Evolutionary conservation across 1,140 invertebrate genomes (phyloP).

Genomic region (Heterodera carotae): DNA sequence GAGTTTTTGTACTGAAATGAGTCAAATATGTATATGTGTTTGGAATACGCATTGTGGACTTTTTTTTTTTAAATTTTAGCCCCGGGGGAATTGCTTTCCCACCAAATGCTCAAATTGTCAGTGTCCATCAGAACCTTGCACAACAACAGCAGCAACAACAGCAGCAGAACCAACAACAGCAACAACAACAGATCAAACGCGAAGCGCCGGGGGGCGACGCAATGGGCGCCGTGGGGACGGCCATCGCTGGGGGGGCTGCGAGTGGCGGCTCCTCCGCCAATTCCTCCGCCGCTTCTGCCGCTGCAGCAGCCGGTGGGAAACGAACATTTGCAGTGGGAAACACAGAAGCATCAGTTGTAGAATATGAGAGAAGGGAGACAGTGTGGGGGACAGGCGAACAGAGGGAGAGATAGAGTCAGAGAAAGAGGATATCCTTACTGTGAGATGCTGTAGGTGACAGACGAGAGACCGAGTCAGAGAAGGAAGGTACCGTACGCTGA

Average conservation of each 20-base stretch:
- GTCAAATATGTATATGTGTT: too few species aligned
- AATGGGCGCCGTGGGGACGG: conserved; percentile 5
- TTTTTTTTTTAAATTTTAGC: conserved; percentile 13
- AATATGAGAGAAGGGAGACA: neutral
- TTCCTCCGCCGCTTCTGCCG: conserved; percentile 18
- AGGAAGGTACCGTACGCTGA: neutral
- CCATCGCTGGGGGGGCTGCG: neutral
- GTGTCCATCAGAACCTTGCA: conserved; percentile 21
- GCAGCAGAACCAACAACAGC: neutral
- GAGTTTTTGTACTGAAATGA: too few species aligned
- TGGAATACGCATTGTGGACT: too few species aligned
- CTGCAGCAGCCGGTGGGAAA: conserved; percentile 24
- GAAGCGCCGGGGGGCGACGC: neutral
- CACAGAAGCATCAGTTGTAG: neutral
- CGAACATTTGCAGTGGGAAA: neutral
- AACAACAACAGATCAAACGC: conserved; percentile 22
- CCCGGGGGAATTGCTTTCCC: conserved; percentile 22
- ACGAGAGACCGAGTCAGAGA: too few species aligned
- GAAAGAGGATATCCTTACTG: too few species aligned
- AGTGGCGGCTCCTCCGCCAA: conserved; percentile 2
- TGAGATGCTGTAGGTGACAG: too few species aligned
- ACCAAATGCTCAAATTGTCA: conserved; percentile 31
- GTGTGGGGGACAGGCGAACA: too few species aligned
- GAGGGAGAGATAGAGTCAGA: too few species aligned
- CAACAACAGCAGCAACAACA: conserved; percentile 26